Base-by-base conservation (phyloP, 2,888 invertebrate genomes). In the Ditula angustiorana region DNA sequence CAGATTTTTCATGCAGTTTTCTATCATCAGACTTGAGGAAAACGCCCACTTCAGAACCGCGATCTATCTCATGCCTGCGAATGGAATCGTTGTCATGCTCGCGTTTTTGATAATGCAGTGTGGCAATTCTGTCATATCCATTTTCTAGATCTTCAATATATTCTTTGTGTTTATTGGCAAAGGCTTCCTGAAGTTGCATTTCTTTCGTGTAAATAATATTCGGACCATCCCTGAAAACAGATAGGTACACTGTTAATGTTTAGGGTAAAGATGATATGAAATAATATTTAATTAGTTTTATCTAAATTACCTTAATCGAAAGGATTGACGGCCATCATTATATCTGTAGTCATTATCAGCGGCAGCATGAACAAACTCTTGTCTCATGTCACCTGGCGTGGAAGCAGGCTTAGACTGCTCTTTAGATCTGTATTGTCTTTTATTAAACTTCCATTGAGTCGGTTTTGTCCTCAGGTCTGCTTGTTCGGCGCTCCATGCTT, bases 401-500 rank as follows among this genome's bases (percentile, higher is more conserved):
- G 92, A 92, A 66, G 90, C 87, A 37, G 92, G 88, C 76, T 93
- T 92, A 59, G 92, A 86, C 70, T 87, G 92, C 69, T 94, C 94
- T 79, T 90, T 93, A 53, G 90, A 90, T 77, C 86, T 86, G 72
- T 88, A 90, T 73, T 95, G 94, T 74, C 95, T 93, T 72, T 95
- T 94, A 85, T 96, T 96, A 82, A 96, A 96, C 78, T 95, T 95
- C 96, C 96, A 96, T 76, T 95, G 95, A 60, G 94, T 95, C 72
- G 95, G 94, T 81, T 94, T 95, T 74, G 95, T 95, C 86, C 95
- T 93, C 81, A 94, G 91, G 88, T 95, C 95, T 79, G 93, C 88
- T 78, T 94, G 95, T 84, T 96, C 96, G 41, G 97, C 97, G 78
- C 97, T 97, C 97, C 97, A 97, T 28, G 97, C 97, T 93, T 97